Conservation (phyloP, 2,888 invertebrate species). For the Meganola albula region DNA sequence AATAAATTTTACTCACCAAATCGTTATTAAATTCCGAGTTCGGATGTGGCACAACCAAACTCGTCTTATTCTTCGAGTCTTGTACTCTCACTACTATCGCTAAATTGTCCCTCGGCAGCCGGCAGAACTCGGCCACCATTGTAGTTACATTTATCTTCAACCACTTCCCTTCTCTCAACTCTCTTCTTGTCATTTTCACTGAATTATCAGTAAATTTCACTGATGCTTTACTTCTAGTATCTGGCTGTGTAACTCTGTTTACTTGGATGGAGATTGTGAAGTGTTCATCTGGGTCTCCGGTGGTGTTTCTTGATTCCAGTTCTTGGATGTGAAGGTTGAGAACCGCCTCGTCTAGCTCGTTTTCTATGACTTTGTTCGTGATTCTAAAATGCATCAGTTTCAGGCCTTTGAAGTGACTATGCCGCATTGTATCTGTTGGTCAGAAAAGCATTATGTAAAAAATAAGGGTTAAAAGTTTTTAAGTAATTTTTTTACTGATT, state of each 20-base stretch:
- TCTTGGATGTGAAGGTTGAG: slow-evolving; percentile 83
- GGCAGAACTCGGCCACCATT: slow-evolving; percentile 87
- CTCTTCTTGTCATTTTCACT: slow-evolving; percentile 69
- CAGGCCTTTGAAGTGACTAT: slow-evolving; percentile 81
- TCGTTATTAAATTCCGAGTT: slow-evolving; percentile 75
- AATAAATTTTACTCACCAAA: slow-evolving; percentile 55
- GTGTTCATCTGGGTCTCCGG: slow-evolving; percentile 50
- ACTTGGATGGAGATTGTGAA: slow-evolving; percentile 60
- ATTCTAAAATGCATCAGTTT: slow-evolving; percentile 85
- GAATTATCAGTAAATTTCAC: slow-evolving; percentile 58
- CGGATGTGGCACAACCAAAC: slow-evolving; percentile 83
- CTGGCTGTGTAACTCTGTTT: slow-evolving; percentile 60
- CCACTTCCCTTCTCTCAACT: slow-evolving; percentile 81
- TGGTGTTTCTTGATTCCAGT: slow-evolving; percentile 53
- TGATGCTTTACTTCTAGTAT: slow-evolving; percentile 59
- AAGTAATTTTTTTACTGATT: too few species aligned
- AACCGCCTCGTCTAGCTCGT: slow-evolving; percentile 82
- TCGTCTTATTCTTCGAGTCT: slow-evolving; percentile 78
- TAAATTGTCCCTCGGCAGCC: slow-evolving; percentile 83
- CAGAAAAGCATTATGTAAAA: too few species aligned
- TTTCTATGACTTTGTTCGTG: slow-evolving; percentile 82
- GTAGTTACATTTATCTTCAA: slow-evolving; percentile 85
- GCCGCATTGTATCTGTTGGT: slow-evolving; percentile 80
- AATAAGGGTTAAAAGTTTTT: too few species aligned
- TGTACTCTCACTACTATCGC: slow-evolving; percentile 86